A percentile compares a stretch with the other conserved stretches of the same genome.
phyloP scores from a whole-genome alignment of 2,888 invertebrate species.

The Carterocephalus palaemon region DNA sequence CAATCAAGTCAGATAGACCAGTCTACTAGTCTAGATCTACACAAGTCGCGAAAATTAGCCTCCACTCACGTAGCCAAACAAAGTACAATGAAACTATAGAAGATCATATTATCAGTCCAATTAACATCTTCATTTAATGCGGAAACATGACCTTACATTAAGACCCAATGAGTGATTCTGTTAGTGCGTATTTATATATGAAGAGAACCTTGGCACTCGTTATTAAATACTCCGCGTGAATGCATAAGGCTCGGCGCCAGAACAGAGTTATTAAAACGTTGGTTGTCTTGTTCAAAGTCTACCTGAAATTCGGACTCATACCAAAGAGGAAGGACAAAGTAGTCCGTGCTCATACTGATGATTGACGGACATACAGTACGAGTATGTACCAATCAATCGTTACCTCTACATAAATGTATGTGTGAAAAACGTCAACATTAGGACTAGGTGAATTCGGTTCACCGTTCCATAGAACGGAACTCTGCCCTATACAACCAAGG shows the following conservation, averaged over 20 bases:
- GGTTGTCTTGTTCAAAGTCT: background rate
- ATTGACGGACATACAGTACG: too few species aligned
- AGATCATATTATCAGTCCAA: conserved; percentile 11
- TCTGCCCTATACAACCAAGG: too few species aligned
- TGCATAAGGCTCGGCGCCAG: background rate
- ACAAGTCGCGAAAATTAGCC: background rate
- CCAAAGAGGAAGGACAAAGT: too few species aligned
- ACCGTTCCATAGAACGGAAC: too few species aligned
- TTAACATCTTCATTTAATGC: conserved; percentile 17
- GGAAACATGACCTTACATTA: conserved; percentile 26
- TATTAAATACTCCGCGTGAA: conserved; percentile 15
- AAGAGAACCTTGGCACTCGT: conserved; percentile 40
- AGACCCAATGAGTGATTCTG: conserved; percentile 22
- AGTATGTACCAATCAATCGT: too few species aligned
- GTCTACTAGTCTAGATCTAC: too few species aligned
- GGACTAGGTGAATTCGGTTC: too few species aligned
- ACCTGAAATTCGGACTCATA: too few species aligned
- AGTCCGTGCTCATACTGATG: too few species aligned
- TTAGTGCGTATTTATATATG: conserved; percentile 30
- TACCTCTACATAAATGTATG: too few species aligned
- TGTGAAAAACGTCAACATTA: too few species aligned
- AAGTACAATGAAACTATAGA: conserved; percentile 3
- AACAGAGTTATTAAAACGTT: conserved; percentile 1
- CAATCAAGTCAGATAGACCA: too few species aligned
- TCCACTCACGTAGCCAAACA: background rate